Conservation (phyloP, 1,140 invertebrate species). For the Sinella curviseta region DNA sequence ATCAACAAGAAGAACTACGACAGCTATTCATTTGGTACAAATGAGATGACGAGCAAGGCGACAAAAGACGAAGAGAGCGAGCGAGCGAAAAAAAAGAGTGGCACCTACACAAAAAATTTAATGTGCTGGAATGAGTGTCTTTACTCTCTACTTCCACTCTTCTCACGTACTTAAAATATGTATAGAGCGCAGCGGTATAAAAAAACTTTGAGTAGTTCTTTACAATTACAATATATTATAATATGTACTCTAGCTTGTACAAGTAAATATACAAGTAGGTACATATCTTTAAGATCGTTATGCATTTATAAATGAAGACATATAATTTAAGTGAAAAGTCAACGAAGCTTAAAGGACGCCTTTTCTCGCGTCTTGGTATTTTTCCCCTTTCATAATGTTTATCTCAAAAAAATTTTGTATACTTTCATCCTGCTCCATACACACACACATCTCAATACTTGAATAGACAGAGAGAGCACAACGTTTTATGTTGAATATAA, state of each 20-base stretch:
- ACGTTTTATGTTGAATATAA: too few species aligned
- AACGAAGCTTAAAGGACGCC: background rate
- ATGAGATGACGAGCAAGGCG: slow-evolving; percentile 9
- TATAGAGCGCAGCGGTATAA: too few species aligned
- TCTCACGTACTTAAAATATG: slow-evolving; percentile 15
- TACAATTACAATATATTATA: too few species aligned
- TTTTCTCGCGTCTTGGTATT: too few species aligned
- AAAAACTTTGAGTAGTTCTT: background rate
- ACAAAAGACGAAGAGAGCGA: background rate
- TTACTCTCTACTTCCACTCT: background rate
- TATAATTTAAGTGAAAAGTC: slow-evolving; percentile 12
- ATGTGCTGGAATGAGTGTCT: slow-evolving; percentile 5
- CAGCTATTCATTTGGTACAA: slow-evolving; percentile 3
- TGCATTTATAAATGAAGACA: slow-evolving; percentile 7
- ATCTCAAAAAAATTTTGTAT: too few species aligned
- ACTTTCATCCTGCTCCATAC: too few species aligned
- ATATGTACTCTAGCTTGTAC: too few species aligned
- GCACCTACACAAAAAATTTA: background rate
- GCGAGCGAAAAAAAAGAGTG: background rate
- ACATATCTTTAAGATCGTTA: background rate
- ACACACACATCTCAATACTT: too few species aligned
- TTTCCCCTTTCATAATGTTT: background rate
- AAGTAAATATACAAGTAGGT: too few species aligned
- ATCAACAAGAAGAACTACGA: background rate
- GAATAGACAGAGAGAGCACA: too few species aligned